A percentile compares a stretch with the other conserved stretches of the same genome.
These are phyloP conservation scores for Amniataba percoides DNA, from an alignment of 2,797 vertebrate species.

Conservation along the genomic window DNA sequence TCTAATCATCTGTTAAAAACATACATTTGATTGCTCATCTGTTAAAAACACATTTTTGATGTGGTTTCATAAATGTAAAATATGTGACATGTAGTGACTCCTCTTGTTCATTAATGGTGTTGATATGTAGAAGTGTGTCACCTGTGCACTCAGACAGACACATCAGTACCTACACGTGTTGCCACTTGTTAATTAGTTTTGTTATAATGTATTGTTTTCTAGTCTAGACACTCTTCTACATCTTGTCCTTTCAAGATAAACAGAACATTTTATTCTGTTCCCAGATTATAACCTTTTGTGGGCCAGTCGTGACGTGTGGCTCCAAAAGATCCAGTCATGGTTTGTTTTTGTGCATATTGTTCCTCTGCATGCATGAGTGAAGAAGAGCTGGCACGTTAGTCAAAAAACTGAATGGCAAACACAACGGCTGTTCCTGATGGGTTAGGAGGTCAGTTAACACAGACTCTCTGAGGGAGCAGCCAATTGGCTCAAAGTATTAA, in stretches of 20 bases:
- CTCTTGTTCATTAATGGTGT: not conserved
- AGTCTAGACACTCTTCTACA: not conserved
- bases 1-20: not conserved
- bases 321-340: slow-evolving; percentile 11
- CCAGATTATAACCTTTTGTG: not conserved
- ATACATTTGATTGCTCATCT: not conserved
- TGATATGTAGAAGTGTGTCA: not conserved
- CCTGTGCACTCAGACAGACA: not conserved
- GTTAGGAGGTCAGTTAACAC: slow-evolving; percentile 26
- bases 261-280: not conserved
- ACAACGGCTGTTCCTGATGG: slow-evolving; percentile 4
- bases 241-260: not conserved
- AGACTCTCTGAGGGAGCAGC: slow-evolving; percentile 15
- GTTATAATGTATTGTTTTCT: not conserved
- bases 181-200: not conserved
- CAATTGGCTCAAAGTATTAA: slow-evolving; percentile 5
- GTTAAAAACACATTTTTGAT: not conserved
- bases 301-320: slow-evolving; percentile 1
- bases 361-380: slow-evolving; percentile 45
- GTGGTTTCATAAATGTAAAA: not conserved
- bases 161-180: not conserved
- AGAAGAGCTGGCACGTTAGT: slow-evolving; percentile 11
- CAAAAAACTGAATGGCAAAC: slow-evolving; percentile 6
- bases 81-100: not conserved
- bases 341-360: slow-evolving; percentile 33